Conservation (phyloP, 1,140 invertebrate genomes). For the Magallana gigas region DNA sequence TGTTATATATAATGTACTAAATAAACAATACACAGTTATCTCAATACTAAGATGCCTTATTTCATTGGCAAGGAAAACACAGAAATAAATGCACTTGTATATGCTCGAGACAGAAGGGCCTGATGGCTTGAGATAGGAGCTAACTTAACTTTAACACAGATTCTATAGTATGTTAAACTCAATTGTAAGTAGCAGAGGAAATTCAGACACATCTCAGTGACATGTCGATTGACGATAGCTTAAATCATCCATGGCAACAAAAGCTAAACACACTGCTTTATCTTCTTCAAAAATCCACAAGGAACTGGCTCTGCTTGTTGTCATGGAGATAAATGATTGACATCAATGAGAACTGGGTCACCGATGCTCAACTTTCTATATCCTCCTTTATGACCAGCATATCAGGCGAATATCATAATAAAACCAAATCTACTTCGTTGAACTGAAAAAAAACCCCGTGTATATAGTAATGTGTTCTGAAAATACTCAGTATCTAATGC, state of each 20-base stretch:
- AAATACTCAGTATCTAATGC: too few relatives aligned
- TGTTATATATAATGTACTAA: not conserved
- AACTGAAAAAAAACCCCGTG: constrained; percentile 23
- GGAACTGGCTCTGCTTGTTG: constrained; percentile 11
- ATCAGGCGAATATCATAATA: constrained; percentile 12
- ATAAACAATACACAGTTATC: not conserved
- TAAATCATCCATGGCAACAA: constrained; percentile 21
- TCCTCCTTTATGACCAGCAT: constrained; percentile 21
- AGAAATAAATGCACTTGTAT: constrained; percentile 3
- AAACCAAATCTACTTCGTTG: constrained; percentile 23
- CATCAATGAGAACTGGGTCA: constrained; percentile 19
- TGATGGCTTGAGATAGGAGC: not conserved
- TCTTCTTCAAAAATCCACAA: constrained; percentile 4
- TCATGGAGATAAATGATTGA: constrained; percentile 28
- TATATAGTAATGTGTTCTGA: too few relatives aligned
- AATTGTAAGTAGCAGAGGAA: constrained; percentile 2
- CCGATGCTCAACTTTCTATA: constrained; percentile 3
- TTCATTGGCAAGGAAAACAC: not conserved
- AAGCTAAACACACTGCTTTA: constrained; percentile 23
- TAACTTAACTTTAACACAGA: not conserved
- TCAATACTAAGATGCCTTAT: not conserved
- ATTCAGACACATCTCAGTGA: constrained; percentile 18
- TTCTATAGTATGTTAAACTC: not conserved
- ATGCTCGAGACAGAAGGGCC: constrained; percentile 1
- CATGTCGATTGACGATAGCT: not conserved